These are phyloP conservation scores for Stegodyphus dumicola DNA, from an alignment of 1,140 invertebrate species.

Conservation along the genomic window DNA sequence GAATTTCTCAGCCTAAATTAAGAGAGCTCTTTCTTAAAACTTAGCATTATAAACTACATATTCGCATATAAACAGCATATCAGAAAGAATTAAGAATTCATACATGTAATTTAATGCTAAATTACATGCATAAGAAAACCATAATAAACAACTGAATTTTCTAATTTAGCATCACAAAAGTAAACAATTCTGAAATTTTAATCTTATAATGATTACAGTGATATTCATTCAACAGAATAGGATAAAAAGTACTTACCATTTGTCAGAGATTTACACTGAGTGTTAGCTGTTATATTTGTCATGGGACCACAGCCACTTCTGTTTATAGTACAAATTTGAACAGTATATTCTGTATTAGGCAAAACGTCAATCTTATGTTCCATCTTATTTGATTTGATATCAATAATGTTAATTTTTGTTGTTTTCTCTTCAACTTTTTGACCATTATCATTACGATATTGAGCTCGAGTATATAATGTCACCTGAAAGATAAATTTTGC, in stretches of 20 bases:
- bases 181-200: no score
- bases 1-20: no score
- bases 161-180: no score
- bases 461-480: conserved; percentile 42
- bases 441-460: conserved; percentile 62
- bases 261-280: conserved; percentile 60
- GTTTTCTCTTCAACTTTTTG: conserved; percentile 59
- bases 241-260: conserved; percentile 34
- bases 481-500: conserved; percentile 27
- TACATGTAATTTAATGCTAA: no score
- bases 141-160: no score
- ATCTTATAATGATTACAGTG: no score
- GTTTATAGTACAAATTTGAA: conserved; percentile 63
- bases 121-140: no score
- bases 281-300: conserved; percentile 52
- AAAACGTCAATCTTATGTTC: conserved; percentile 57
- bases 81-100: no score
- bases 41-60: no score
- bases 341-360: conserved; percentile 68
- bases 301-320: conserved; percentile 64
- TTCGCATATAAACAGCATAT: no score
- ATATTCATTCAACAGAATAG: no score
- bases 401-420: conserved; percentile 51
- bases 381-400: conserved; percentile 47
- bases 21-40: no score